Conservation (phyloP, 2,113 vertebrate species). For the Bujurquina vittata region DNA sequence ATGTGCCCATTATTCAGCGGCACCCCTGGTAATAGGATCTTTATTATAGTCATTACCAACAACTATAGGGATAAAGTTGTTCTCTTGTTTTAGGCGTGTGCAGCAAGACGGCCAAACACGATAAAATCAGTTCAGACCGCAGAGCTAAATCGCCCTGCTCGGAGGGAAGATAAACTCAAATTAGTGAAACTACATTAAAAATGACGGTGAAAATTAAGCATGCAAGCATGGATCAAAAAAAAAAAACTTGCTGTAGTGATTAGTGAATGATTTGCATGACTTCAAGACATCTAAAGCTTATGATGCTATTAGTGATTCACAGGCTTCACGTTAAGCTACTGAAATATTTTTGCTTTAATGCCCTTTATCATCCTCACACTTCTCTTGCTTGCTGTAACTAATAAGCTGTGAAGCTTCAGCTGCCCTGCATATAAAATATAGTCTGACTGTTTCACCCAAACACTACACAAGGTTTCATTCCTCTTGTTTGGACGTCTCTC, state of each 20-base stretch:
- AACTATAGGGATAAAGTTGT: neutral
- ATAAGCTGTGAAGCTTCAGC: constrained; percentile 15
- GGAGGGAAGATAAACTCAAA: neutral
- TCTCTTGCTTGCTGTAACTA: constrained; percentile 23
- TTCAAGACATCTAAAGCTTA: neutral
- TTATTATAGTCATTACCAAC: neutral
- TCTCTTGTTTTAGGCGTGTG: neutral
- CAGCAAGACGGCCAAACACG: neutral
- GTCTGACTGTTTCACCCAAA: constrained; percentile 28
- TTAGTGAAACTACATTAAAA: neutral
- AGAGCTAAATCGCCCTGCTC: neutral
- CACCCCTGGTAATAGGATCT: neutral
- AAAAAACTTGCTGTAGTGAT: neutral
- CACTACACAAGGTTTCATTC: constrained; percentile 31
- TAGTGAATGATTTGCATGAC: constrained; percentile 1
- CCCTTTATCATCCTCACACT: neutral
- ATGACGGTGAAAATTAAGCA: neutral
- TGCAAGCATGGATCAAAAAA: no score
- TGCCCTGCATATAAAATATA: constrained; percentile 1
- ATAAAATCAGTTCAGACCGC: neutral
- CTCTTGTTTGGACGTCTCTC: constrained; percentile 24
- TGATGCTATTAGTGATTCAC: constrained; percentile 3
- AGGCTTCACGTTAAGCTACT: neutral
- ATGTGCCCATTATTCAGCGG: neutral
- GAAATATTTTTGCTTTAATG: constrained; percentile 14